Base-by-base conservation (phyloP, 1,140 invertebrate species). In the Galendromus occidentalis region DNA sequence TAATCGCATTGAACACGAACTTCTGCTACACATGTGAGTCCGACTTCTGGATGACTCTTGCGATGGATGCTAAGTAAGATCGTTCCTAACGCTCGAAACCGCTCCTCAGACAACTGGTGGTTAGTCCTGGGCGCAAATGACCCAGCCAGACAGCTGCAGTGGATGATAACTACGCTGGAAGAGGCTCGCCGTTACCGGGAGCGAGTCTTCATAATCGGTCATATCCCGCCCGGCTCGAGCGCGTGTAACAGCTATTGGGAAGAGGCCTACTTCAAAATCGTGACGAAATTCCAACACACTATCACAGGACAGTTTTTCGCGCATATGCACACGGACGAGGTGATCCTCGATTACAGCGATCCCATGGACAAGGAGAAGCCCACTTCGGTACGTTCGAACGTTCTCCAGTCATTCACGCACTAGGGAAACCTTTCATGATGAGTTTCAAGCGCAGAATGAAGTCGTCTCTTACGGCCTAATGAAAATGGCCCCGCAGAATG, bases 271-370 rank as follows among this genome's bases (percentile, higher is more conserved):
- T 89, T 92, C 72, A 83, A 84, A 20, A 91, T 94, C 67, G 84
- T 94, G 9, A 87, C 87, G 44, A 82, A 59, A 25, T 59, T 59
- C 72, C 86, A 91, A 74, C 82, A 84, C 33, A 95, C 88, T 0
- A 89, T 96, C 67, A 82, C 84, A 0, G 87, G 87, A 9, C 92
- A 95, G 75, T 96, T 95, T 74, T 96, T 92, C 73, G 92, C 91
- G 2, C 92, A 96, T 71, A 94, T 90, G 0, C 92, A 96, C 79
- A 89, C 81, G 70, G 92, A 96, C 75, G 90, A 93, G 76, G 91
- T 93, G n/a, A 59, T 59, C 9, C 51, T 59, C 22, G 51, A 59
- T 33, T 59, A 59, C 51, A 25, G 33, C 9, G 51, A 59, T 59
- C 25, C 14, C 22, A 4, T 14, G 1, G 22, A 17, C 51, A 17